phyloP scores from a whole-genome alignment of 2,888 invertebrate genomes.

The Aquatica leii region DNA sequence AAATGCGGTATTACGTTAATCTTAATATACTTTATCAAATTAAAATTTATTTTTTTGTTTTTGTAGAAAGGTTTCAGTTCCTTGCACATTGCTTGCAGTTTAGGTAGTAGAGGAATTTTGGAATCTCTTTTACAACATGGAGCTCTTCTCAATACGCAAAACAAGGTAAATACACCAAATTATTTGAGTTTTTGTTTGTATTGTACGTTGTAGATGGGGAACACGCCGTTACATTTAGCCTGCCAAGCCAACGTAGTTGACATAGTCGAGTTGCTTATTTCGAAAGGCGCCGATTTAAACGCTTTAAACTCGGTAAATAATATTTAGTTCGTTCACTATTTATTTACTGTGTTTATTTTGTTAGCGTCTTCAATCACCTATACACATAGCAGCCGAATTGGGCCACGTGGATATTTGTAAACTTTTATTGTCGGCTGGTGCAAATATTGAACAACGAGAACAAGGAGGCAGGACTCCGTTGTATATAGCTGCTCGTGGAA shows the following conservation, averaged over 20 bases:
- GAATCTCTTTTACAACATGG: slow-evolving; percentile 72
- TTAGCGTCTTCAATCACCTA: slow-evolving; percentile 77
- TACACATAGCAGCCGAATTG: slow-evolving; percentile 80
- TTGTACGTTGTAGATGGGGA: slow-evolving; percentile 65
- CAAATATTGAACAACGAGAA: slow-evolving; percentile 71
- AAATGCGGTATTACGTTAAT: slow-evolving; percentile 63
- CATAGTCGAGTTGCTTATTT: slow-evolving; percentile 73
- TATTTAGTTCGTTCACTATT: background rate
- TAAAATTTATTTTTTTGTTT: slow-evolving; percentile 38
- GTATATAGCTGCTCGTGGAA: slow-evolving; percentile 80
- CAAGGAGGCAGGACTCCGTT: slow-evolving; percentile 75
- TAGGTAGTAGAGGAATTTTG: slow-evolving; percentile 74
- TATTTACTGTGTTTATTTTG: slow-evolving; percentile 19
- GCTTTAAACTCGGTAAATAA: slow-evolving; percentile 74
- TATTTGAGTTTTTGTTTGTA: background rate
- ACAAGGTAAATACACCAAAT: slow-evolving; percentile 63
- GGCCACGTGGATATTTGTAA: slow-evolving; percentile 72
- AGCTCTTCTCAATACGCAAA: slow-evolving; percentile 71
- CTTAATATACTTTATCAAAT: too few relatives aligned
- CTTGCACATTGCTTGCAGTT: slow-evolving; percentile 74
- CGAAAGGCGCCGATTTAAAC: slow-evolving; percentile 76
- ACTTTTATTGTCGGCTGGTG: slow-evolving; percentile 69
- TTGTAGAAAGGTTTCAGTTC: slow-evolving; percentile 74
- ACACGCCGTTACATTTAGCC: slow-evolving; percentile 79
- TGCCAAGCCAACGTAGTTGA: slow-evolving; percentile 76